A percentile compares a stretch with the other conserved stretches of the same genome.
These are phyloP conservation scores for Malaclemys terrapin DNA, from an alignment of 2,113 vertebrate genomes.

Conservation along the genomic window DNA sequence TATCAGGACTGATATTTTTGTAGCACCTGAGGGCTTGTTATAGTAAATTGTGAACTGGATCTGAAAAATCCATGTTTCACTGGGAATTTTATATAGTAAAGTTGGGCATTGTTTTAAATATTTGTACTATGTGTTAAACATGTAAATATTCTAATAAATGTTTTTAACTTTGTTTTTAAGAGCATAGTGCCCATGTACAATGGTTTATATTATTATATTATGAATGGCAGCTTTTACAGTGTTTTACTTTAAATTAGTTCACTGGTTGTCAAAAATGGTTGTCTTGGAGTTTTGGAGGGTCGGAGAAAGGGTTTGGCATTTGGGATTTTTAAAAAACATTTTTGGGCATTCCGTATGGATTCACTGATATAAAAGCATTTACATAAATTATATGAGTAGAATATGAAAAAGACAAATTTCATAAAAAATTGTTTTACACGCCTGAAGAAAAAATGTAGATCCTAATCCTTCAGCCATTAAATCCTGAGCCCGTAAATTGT, in stretches of 20 bases:
- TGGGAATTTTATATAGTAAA: conserved; percentile 20
- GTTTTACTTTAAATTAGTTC: conserved; percentile 22
- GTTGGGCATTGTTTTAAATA: not conserved
- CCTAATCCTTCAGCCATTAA: not conserved
- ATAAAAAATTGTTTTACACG: too few relatives aligned
- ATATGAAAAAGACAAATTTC: conserved; percentile 26
- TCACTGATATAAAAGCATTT: not conserved
- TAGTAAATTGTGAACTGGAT: conserved; percentile 33
- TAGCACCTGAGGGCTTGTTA: conserved; percentile 32
- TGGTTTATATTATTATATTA: not conserved
- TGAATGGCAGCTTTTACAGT: not conserved
- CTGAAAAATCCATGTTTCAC: conserved; percentile 17
- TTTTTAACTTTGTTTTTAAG: conserved; percentile 20
- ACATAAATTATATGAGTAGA: not conserved
- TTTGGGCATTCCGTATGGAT: not conserved
- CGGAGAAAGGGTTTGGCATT: not conserved
- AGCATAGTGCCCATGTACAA: not conserved
- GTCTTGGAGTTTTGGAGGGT: not conserved
- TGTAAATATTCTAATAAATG: not conserved
- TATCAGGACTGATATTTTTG: conserved; percentile 29
- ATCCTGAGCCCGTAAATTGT: not conserved
- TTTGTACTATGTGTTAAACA: not conserved
- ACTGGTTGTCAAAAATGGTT: not conserved
- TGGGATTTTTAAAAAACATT: not conserved
- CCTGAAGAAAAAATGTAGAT: not conserved